Base-by-base conservation (phyloP, 2,797 vertebrate species). In the Echiichthys vipera region DNA sequence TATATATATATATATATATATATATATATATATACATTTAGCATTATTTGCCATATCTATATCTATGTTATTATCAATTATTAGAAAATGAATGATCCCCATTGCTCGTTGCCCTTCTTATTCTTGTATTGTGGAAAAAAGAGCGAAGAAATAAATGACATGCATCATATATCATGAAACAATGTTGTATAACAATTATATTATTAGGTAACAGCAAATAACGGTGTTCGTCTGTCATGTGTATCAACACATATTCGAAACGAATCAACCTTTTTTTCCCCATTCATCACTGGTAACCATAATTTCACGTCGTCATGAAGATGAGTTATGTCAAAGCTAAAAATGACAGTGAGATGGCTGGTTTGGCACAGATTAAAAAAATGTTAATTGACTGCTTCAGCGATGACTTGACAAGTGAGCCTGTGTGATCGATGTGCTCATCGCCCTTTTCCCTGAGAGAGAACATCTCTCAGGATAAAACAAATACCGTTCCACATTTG, bases 311-410 rank as follows among this genome's bases (percentile, higher is more conserved):
- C 75, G 67, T 76, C 77, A 78, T 47, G 89, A 88, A 71, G 89
- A 91, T 77, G 83, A 91, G 79, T 85, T 88, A 86, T 77, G 83
- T 78, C 74, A 74, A 80, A 75, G 89, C 80, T 66, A 71, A 76
- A 88, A 82, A 68, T 82, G 89, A 89, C 91, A 86, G 85, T 72
- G 70, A 90, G 88, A 89, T 75, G 79, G 77, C 78, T 68, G 90
- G 83, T 87, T 88, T 90, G 90, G 91, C 90, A 65, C 66, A 3
- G 64, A 87, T 79, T 91, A 89, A 89, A 81, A n/a, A 90, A 88
- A 86, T 87, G 80, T 88, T 91, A 93, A 93, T 92, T 91, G 91
- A 92, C 86, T 92, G 88, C 88, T 87, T 84, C 80, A 8, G 85
- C 68, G 71, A 79, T 58, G 81, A 88, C 71, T 76, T 90, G 91